Conservation (phyloP, 2,113 vertebrate genomes). For the Lathamus discolor region DNA sequence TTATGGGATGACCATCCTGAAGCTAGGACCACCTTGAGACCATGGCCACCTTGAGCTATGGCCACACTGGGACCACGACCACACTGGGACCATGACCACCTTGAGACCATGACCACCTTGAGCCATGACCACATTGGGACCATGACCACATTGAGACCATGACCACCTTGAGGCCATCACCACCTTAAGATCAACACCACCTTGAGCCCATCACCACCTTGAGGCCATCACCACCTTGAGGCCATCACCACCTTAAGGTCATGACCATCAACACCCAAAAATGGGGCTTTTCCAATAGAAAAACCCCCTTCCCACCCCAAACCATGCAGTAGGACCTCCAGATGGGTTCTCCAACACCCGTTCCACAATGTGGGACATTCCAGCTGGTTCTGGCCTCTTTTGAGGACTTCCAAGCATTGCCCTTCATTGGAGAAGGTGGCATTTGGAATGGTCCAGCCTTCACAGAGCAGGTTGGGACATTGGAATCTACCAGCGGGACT, state of each 20-base stretch:
- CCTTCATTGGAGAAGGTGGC: not conserved
- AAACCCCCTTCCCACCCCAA: not conserved
- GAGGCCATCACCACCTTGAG: not conserved
- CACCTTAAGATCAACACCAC: no score
- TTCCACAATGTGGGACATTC: fast-evolving
- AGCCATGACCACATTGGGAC: not conserved
- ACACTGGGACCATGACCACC: not conserved
- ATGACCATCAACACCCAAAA: fast-evolving
- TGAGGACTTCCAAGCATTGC: not conserved
- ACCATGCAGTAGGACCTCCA: not conserved
- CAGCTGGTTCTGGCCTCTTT: not conserved
- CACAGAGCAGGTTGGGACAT: not conserved
- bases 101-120: not conserved
- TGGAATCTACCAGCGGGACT: not conserved
- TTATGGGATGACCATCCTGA: not conserved
- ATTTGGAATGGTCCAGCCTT: not conserved
- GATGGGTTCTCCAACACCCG: not conserved
- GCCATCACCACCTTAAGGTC: not conserved
- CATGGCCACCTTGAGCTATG: no score
- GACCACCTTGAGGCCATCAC: no score
- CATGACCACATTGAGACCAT: no score
- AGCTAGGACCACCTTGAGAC: no score
- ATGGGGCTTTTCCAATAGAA: fast-evolving
- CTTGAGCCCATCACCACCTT: no score
- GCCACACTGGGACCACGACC: not conserved